Evolutionary conservation across 2,113 vertebrate species (phyloP).

Genomic region (Thryonomys swinderianus): DNA sequence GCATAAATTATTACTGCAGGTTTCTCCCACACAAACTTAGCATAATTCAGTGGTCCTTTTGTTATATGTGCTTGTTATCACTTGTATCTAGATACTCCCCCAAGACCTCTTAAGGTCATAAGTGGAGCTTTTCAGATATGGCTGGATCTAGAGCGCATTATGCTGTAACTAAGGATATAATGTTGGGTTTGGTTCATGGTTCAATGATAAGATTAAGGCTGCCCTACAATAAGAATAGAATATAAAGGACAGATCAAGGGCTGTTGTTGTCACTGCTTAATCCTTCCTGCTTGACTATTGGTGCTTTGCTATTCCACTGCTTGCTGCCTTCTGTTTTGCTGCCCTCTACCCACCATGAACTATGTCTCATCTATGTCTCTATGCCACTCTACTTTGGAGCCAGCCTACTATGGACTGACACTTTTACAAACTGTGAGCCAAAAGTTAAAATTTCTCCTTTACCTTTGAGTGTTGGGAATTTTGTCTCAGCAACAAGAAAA

Average conservation of each 20-base stretch:
- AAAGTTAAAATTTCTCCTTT: background rate
- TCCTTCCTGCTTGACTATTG: background rate
- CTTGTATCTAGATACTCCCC: background rate
- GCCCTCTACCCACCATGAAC: background rate
- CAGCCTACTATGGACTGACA: background rate
- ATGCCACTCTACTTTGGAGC: background rate
- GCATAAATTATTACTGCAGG: background rate
- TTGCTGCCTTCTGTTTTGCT: background rate
- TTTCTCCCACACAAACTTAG: background rate
- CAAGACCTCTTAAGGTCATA: background rate
- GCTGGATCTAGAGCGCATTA: background rate
- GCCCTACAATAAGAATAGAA: background rate
- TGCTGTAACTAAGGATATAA: background rate
- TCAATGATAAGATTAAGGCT: background rate
- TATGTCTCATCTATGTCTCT: background rate
- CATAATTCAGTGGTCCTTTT: background rate
- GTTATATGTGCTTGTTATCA: background rate
- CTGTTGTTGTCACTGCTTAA: background rate
- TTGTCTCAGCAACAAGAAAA: background rate
- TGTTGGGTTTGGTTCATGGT: background rate
- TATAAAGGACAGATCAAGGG: background rate
- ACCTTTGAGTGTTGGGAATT: background rate
- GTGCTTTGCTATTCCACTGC: background rate
- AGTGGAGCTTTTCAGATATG: background rate
- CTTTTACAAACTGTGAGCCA: background rate